phyloP scores from a whole-genome alignment of 2,113 vertebrate genomes.

The Indicator maculatus region DNA sequence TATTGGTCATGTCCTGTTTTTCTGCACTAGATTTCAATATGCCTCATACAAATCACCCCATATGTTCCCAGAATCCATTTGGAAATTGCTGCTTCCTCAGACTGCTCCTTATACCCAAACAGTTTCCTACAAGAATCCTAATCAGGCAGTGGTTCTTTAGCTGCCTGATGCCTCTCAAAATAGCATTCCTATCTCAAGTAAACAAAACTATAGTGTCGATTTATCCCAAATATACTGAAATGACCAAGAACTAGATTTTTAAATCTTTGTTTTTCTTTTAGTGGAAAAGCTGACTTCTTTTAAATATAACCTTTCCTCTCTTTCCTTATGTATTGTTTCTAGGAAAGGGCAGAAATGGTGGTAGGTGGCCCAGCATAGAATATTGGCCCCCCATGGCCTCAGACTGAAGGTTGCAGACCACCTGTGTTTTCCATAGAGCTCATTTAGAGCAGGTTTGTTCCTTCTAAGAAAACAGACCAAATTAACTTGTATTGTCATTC shows the following conservation, averaged over 20 bases:
- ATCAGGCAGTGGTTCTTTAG: not conserved
- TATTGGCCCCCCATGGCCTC: not conserved
- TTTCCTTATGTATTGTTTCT: not conserved
- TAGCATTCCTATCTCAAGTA: not conserved
- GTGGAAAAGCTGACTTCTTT: not conserved
- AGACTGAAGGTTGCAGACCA: not conserved
- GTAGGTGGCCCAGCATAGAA: not conserved
- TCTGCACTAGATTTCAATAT: not conserved
- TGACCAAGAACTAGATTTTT: not conserved
- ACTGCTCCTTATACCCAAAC: not conserved
- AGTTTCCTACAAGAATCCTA: not conserved
- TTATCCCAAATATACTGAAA: not conserved
- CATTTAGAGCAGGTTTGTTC: not conserved
- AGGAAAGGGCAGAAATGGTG: not conserved
- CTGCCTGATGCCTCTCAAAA: not conserved
- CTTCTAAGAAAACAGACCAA: not conserved
- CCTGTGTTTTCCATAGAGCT: not conserved
- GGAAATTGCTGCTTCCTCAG: constrained; percentile 3
- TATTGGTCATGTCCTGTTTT: not conserved
- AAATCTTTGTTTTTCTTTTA: not conserved
- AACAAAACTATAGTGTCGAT: not conserved
- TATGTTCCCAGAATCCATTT: constrained; percentile 8
- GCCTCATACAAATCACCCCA: not conserved
- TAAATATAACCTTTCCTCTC: not conserved
- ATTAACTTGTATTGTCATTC: constrained; percentile 4